A percentile compares a stretch with the other conserved stretches of the same genome.
These are phyloP conservation scores for Mycteria americana DNA, from an alignment of 2,797 vertebrate genomes.

Conservation along the genomic window DNA sequence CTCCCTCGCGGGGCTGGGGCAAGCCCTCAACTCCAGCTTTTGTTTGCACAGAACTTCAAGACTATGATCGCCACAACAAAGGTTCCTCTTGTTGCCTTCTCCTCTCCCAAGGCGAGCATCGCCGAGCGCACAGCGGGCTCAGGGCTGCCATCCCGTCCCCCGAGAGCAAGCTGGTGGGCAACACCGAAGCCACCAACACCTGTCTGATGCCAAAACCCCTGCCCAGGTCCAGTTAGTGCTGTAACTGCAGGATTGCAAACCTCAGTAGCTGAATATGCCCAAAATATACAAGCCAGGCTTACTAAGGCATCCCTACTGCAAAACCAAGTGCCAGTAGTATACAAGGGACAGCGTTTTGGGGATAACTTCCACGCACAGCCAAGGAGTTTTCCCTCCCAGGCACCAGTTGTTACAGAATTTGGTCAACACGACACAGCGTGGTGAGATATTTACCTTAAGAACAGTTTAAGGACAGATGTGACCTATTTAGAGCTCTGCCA, in stretches of 20 bases:
- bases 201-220: accelerated
- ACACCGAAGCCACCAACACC: not conserved
- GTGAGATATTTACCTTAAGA: not conserved
- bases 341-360: not conserved
- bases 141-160: not conserved
- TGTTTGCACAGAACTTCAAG: not conserved
- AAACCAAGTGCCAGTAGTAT: not conserved
- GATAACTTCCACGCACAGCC: not conserved
- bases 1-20: not conserved
- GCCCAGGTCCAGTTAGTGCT: not conserved
- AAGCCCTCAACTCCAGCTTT: not conserved
- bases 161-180: not conserved
- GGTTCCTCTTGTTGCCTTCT: not conserved
- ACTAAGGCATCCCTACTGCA: not conserved
- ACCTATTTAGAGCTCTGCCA: slow-evolving; percentile 45
- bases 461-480: slow-evolving; percentile 35
- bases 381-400: not conserved
- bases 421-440: not conserved
- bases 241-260: not conserved
- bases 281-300: not conserved
- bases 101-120: not conserved
- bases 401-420: not conserved
- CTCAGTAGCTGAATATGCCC: not conserved
- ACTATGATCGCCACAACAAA: not conserved
- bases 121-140: accelerated